Evolutionary conservation across 30 jellyfish, hydroid and myxozoan genomes (phyloP), one percentile per base, ranked within the genome.

Genomic region (Aurelia sp.): DNA sequence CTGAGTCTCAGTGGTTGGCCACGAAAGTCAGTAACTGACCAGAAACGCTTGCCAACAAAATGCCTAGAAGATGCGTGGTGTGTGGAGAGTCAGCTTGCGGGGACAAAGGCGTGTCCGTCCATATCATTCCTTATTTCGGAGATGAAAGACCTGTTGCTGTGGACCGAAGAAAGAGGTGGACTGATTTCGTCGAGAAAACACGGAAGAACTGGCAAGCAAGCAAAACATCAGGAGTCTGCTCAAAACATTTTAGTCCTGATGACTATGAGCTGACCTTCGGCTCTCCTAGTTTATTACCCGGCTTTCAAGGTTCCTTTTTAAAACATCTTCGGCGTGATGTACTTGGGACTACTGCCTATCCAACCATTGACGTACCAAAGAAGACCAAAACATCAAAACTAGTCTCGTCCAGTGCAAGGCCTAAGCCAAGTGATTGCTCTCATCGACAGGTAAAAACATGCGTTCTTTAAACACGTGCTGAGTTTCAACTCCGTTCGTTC

Each of bases 81-180:
- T 66, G 78, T 66, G 78, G 78, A 7, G 78, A 66, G 52, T 1
- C 78, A 15, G 78, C 78, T 66, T 20, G 78, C 22, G 78, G 62
- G 16, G 78, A 22, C 20, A 66, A 66, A 19, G 19, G 78, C 17
- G 78, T 66, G 52, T 66, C 78, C 4, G 78, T 66, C 17, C 78
- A 66, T 37, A 66, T 66, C 10, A 66, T 66, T 20, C 78, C 78
- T 10, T 66, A 11, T 33, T 66, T 66, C 55, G 78, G 78, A 31
- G 55, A 33, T 66, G 37, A 33, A 9, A 66, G 52, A 31, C 61
- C 78, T 66, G 17, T 66, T 66, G 55, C 78, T 20, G 78, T 66
- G 15, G 22, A 61, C 52, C 78, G 78, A 66, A 66, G 55, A 31
- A 66, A 66, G 55, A 23, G 78, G 22, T 66, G 78, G 78, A 66